Percentiles rank a stretch among this genome's conserved stretches.
Conservation (phyloP, 1,140 invertebrate genomes). For the Cryptotermes secundus region DNA sequence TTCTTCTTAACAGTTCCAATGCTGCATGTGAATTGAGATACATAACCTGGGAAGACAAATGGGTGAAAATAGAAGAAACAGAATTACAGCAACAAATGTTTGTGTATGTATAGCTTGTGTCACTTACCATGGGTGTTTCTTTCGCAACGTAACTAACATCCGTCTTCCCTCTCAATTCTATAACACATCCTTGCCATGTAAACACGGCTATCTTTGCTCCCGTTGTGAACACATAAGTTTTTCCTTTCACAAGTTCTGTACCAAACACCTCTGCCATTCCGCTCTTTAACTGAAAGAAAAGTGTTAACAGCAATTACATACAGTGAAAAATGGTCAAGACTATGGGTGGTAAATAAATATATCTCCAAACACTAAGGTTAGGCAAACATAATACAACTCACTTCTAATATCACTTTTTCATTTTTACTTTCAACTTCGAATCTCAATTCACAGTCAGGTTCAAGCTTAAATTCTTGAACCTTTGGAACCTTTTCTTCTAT, state of each 20-base stretch:
- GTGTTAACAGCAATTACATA: not conserved
- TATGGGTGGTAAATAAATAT: not conserved
- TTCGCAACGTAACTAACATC: slow-evolving; percentile 93
- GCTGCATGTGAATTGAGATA: slow-evolving; percentile 95
- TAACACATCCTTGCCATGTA: slow-evolving; percentile 91
- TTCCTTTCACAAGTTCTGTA: slow-evolving; percentile 92
- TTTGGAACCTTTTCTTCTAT: slow-evolving; percentile 36
- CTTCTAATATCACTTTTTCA: slow-evolving; percentile 80
- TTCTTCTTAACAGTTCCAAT: slow-evolving; percentile 82
- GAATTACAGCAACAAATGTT: not conserved
- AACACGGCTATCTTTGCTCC: slow-evolving; percentile 95
- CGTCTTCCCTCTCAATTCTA: slow-evolving; percentile 81
- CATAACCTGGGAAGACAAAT: slow-evolving; percentile 53
- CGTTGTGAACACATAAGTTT: slow-evolving; percentile 84
- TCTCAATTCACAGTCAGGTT: slow-evolving; percentile 82
- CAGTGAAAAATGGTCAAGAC: no score
- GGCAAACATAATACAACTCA: slow-evolving; percentile 48
- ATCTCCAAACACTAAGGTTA: not conserved
- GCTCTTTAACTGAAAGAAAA: slow-evolving; percentile 66
- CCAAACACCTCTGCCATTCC: slow-evolving; percentile 96
- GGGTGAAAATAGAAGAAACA: not conserved
- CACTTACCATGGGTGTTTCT: slow-evolving; percentile 88
- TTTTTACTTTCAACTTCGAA: slow-evolving; percentile 91
- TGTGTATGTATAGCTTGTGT: slow-evolving; percentile 46
- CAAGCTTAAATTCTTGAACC: slow-evolving; percentile 80